These are phyloP conservation scores for Lepisosteus osseus DNA, from an alignment of 2,113 vertebrate genomes.

Conservation along the genomic window DNA sequence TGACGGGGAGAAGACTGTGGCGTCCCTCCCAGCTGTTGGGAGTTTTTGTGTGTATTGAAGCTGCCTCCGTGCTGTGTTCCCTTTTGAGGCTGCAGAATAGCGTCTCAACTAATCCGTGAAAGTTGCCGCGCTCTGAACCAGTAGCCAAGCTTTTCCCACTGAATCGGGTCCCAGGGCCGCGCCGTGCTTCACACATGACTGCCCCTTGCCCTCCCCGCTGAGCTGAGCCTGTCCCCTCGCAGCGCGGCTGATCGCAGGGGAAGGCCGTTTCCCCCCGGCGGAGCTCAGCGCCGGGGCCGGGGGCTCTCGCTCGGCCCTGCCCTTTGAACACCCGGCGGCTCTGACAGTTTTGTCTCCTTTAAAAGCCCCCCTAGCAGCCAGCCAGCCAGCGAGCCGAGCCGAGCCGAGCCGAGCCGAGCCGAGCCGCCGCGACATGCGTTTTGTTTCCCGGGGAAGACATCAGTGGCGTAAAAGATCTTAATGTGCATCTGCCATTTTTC, in stretches of 20 bases:
- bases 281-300: slow-evolving; percentile 55
- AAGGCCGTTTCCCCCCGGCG: slow-evolving; percentile 83
- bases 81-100: slow-evolving; percentile 94
- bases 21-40: slow-evolving; percentile 92
- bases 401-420: slow-evolving; percentile 28
- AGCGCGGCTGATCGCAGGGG: slow-evolving; percentile 80
- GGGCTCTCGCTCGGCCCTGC: slow-evolving; percentile 39
- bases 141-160: slow-evolving; percentile 94
- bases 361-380: not conserved
- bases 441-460: not conserved
- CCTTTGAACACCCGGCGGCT: not conserved
- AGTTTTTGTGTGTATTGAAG: slow-evolving; percentile 85
- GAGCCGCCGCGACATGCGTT: slow-evolving; percentile 32
- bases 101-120: slow-evolving; percentile 98
- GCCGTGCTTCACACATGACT: slow-evolving; percentile 96
- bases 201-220: slow-evolving; percentile 92
- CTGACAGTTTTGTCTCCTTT: slow-evolving; percentile 11
- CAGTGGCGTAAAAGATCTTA: not conserved
- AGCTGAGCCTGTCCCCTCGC: slow-evolving; percentile 84
- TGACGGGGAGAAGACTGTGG: slow-evolving; percentile 83
- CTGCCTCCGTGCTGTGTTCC: slow-evolving; percentile 94
- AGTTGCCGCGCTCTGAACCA: slow-evolving; percentile 94
- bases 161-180: slow-evolving; percentile 89
- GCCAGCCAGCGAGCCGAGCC: slow-evolving; percentile 35
- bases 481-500: too few species aligned